Evolutionary conservation across 2,888 invertebrate genomes (phyloP).

Genomic region (Boloria selene): DNA sequence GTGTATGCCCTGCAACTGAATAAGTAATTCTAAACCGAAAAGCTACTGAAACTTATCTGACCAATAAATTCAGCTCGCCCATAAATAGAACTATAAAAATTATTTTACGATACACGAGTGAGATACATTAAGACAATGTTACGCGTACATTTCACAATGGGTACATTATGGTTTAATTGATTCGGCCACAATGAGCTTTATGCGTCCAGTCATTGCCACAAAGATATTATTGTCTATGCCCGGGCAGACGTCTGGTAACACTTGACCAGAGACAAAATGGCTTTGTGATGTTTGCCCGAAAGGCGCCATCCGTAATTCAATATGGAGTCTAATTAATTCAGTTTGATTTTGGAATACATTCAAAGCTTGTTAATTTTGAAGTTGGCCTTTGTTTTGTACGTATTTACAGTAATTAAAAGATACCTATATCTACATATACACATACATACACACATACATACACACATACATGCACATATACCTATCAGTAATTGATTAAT

Average conservation of each 20-base stretch:
- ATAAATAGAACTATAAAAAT: constrained; percentile 80
- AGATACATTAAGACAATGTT: constrained; percentile 81
- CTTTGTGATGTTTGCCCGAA: constrained; percentile 73
- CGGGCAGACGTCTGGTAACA: constrained; percentile 78
- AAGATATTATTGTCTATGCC: constrained; percentile 77
- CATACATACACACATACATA: no score
- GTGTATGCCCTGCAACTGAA: constrained; percentile 44
- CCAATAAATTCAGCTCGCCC: constrained; percentile 70
- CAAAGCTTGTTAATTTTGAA: constrained; percentile 39
- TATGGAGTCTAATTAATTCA: constrained; percentile 56
- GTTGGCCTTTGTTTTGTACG: constrained; percentile 17
- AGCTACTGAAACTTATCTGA: constrained; percentile 75
- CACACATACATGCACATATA: no score
- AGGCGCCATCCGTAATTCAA: constrained; percentile 80
- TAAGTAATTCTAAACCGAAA: constrained; percentile 65
- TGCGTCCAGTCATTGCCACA: constrained; percentile 65
- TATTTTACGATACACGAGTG: constrained; percentile 74
- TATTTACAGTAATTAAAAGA: not conserved
- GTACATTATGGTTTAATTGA: constrained; percentile 79
- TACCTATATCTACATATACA: not conserved
- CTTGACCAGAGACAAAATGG: constrained; percentile 81
- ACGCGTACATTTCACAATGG: constrained; percentile 73
- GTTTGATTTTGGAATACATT: constrained; percentile 51
- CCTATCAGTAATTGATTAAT: no score
- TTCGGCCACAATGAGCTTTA: constrained; percentile 77